Conservation (phyloP, 1,140 invertebrate genomes). For the Heliconius hewitsoni region DNA sequence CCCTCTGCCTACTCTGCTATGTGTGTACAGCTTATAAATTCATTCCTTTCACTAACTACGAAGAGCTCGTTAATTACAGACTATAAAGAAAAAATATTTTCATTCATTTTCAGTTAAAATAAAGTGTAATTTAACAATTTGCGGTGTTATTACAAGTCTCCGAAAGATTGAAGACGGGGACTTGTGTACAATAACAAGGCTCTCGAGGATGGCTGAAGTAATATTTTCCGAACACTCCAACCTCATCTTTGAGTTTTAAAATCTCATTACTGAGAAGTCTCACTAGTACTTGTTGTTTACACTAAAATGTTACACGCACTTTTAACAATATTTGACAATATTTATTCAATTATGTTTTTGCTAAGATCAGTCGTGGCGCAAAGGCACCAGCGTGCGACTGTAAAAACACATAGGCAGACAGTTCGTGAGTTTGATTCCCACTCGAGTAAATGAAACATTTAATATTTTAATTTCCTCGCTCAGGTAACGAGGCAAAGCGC, state of each 20-base stretch:
- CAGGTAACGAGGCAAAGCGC: too few species aligned
- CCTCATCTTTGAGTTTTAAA: neutral
- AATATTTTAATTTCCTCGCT: too few species aligned
- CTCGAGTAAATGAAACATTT: too few species aligned
- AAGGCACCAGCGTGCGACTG: too few species aligned
- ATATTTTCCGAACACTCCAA: neutral
- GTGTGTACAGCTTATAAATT: too few species aligned
- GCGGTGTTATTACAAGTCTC: neutral
- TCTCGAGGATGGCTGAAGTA: neutral
- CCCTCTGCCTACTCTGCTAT: too few species aligned
- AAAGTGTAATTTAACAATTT: neutral
- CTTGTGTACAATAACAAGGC: neutral
- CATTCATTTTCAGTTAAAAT: neutral
- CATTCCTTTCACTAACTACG: too few species aligned
- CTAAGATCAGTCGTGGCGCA: neutral
- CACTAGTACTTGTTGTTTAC: neutral
- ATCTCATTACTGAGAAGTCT: neutral
- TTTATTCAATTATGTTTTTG: neutral
- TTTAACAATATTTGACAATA: neutral
- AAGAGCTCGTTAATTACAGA: neutral
- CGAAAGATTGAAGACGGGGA: neutral
- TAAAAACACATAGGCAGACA: too few species aligned
- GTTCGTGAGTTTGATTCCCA: too few species aligned
- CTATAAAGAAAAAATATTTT: neutral
- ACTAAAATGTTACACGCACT: neutral